Evolutionary conservation across 2,797 vertebrate genomes (phyloP), one percentile per base, ranked within the genome.

Genomic region (Iguana delicatissima): DNA sequence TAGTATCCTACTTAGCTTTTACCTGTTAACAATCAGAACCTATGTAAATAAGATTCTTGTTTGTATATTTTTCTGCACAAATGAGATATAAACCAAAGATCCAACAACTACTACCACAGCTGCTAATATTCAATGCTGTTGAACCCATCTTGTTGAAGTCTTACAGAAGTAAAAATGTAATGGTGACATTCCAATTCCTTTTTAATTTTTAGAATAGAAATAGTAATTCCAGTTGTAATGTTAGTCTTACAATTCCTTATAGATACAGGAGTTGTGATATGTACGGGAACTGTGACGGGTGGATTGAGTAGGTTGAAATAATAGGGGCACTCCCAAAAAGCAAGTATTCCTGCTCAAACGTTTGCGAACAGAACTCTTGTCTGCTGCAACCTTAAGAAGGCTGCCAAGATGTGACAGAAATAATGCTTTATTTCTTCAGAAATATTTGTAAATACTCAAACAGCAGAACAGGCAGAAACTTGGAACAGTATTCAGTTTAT

Each of bases 31-130:
- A 81, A 42, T 69, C 14, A 81, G 20, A 88, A 26, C 55, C 57
- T 77, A 76, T 9, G 90, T n/a, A 88, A 85, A 76, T 74, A 81
- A 77, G 89, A 86, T 6, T 67, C 55, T 76, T 86, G 35, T 42
- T 38, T 42, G n/a, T 83, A 73, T 6, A 55, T 46, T 64, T 35
- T 73, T 18, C 32, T 13, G 50, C 4, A 6, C 13, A 89, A 50
- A 35, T 62, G 12, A 24, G 38, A 59, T 74, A 26, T 29, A 73
- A 73, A 12, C 59, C 57, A 42, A 69, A 64, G 7, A 3, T 42
- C 57, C 46, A 67, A 55, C 16, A 64, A 24, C 42, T 55, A 55
- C 4, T 29, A 38, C 16, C n/a, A 72, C 6, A 79, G n/a, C 20
- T 77, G 22, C n/a, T 84, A 16, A 73, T 79, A 18, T 62, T 29